Evolutionary conservation across 2,888 invertebrate species (phyloP).

Genomic region (Automeris io): DNA sequence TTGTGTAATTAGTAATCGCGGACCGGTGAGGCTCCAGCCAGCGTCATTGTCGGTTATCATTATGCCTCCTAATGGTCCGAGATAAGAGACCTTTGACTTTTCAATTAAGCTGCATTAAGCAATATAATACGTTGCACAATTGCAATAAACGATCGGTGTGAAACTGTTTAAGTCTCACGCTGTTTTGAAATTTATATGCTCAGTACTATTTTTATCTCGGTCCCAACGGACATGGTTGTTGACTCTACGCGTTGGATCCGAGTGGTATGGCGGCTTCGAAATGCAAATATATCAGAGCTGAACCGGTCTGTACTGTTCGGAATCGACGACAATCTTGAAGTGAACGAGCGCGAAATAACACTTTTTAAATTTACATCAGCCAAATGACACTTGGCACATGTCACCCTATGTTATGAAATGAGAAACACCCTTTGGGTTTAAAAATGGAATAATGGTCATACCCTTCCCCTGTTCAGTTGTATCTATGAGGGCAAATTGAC

Average conservation of each 20-base stretch:
- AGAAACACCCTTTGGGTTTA: constrained; percentile 21
- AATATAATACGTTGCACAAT: constrained; percentile 36
- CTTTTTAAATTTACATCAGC: constrained; percentile 11
- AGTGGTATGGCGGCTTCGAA: constrained; percentile 29
- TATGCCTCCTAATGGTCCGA: constrained; percentile 24
- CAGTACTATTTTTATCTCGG: constrained; percentile 32
- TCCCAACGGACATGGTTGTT: constrained; percentile 21
- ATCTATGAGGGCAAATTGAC: constrained; percentile 39
- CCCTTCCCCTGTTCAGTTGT: constrained; percentile 21
- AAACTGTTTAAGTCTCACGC: constrained; percentile 3
- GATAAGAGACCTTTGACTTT: constrained; percentile 45
- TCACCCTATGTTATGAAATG: constrained; percentile 18
- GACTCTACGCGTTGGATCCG: constrained; percentile 29
- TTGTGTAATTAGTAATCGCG: constrained; percentile 24
- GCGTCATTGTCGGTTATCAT: constrained; percentile 30
- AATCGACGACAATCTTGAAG: constrained; percentile 27
- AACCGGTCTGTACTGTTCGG: constrained; percentile 40
- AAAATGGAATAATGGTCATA: constrained; percentile 19
- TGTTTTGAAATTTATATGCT: constrained; percentile 18
- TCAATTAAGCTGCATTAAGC: constrained; percentile 47
- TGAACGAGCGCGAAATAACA: constrained; percentile 24
- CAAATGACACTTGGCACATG: constrained; percentile 4
- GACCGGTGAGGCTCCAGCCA: constrained; percentile 11
- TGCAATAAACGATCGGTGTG: constrained; percentile 10
- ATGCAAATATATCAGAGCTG: constrained; percentile 46